Percentiles rank a stretch among this genome's conserved stretches.
These are phyloP conservation scores for Tortrix viridana DNA, from an alignment of 2,888 invertebrate species.

Conservation along the genomic window DNA sequence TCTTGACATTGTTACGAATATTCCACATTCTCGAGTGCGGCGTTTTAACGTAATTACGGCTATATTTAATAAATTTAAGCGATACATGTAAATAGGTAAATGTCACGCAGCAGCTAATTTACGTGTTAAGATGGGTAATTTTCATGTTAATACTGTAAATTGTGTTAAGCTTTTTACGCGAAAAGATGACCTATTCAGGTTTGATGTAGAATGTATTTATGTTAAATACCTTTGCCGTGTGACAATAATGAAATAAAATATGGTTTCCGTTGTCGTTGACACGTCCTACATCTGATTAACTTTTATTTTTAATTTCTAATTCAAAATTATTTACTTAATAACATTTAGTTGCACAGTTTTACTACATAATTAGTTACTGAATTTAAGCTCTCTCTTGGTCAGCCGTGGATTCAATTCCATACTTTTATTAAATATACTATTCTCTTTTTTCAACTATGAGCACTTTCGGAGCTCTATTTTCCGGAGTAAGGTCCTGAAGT, in stretches of 20 bases:
- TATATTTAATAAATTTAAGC: slow-evolving; percentile 31
- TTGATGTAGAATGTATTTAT: slow-evolving; percentile 23
- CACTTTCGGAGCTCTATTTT: no score
- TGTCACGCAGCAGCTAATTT: slow-evolving; percentile 25
- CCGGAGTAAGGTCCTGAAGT: no score
- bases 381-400: no score
- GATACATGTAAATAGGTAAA: slow-evolving; percentile 21
- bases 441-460: neutral
- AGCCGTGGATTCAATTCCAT: no score
- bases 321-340: no score
- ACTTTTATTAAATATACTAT: neutral
- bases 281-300: neutral
- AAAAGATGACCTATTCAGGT: slow-evolving; percentile 23
- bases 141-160: slow-evolving; percentile 30
- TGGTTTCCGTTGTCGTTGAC: neutral
- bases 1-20: slow-evolving; percentile 28
- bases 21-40: slow-evolving; percentile 23
- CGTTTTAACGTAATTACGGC: slow-evolving; percentile 26
- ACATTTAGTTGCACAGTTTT: no score
- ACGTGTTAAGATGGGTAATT: slow-evolving; percentile 26
- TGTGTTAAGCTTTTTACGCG: slow-evolving; percentile 14
- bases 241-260: slow-evolving; percentile 3
- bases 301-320: neutral
- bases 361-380: no score
- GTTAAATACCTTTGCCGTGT: neutral